Evolutionary conservation across 2,113 vertebrate species (phyloP).

Genomic region (Falcunculus frontatus): DNA sequence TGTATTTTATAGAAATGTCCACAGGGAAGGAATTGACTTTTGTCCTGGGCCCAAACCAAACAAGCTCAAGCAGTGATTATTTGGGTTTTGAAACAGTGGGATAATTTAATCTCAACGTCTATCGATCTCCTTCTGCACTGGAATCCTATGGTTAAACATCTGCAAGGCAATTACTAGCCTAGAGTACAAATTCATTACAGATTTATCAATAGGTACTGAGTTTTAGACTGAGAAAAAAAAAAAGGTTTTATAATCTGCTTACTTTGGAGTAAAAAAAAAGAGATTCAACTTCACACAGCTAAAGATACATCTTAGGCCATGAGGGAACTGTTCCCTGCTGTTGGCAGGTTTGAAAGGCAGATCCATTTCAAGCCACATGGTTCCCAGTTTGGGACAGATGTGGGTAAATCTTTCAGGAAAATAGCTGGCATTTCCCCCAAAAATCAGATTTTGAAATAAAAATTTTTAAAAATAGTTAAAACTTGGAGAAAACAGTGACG

Average conservation of each 20-base stretch:
- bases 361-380: neutral
- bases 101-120: constrained; percentile 51
- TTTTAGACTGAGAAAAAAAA: neutral
- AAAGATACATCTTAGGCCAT: neutral
- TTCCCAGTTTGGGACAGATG: neutral
- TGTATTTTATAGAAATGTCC: constrained; percentile 39
- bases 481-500: neutral
- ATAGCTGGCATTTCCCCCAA: neutral
- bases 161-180: constrained; percentile 15
- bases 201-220: constrained; percentile 22
- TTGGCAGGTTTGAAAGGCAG: neutral
- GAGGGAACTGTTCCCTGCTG: neutral
- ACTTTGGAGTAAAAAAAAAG: neutral
- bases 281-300: neutral
- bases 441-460: neutral
- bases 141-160: constrained; percentile 43
- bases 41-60: constrained; percentile 6
- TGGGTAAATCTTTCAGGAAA: neutral
- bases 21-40: constrained; percentile 50
- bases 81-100: constrained; percentile 21
- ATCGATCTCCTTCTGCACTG: neutral
- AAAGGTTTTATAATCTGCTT: neutral
- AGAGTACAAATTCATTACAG: neutral
- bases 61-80: constrained; percentile 52
- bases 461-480: neutral